A percentile compares a stretch with the other conserved stretches of the same genome.
Conservation (phyloP, 2,888 invertebrate species). For the Synergus japonicus region DNA sequence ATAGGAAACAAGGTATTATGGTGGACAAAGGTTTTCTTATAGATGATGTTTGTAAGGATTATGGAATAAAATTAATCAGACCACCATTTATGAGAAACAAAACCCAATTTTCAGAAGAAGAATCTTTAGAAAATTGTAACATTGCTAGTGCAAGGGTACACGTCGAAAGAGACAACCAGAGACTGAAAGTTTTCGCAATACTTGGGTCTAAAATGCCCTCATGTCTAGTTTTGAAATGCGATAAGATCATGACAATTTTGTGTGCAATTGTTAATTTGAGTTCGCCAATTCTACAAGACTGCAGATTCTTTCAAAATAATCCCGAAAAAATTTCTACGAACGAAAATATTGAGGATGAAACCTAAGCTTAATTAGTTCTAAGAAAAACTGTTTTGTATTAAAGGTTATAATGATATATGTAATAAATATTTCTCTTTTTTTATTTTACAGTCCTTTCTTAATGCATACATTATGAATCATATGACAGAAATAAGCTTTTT, state of each 20-base stretch:
- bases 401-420: neutral
- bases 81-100: conserved; percentile 20
- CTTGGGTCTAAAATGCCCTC: conserved; percentile 13
- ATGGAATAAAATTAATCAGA: conserved; percentile 40
- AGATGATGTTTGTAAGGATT: conserved; percentile 32
- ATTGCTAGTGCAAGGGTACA: conserved; percentile 40
- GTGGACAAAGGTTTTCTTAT: conserved; percentile 53
- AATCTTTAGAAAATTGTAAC: neutral
- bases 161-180: conserved; percentile 40
- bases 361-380: conserved; percentile 9
- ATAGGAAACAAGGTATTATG: conserved; percentile 42
- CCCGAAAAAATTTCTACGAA: neutral
- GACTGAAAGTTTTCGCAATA: conserved; percentile 37
- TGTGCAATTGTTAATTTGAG: conserved; percentile 42
- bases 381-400: neutral
- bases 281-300: conserved; percentile 36
- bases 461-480: conserved; percentile 17
- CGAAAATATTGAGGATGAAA: neutral
- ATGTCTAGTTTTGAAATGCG: conserved; percentile 3
- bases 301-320: conserved; percentile 41
- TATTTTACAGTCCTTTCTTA: conserved; percentile 12
- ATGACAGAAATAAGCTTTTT: conserved; percentile 22
- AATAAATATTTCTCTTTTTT: neutral
- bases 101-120: conserved; percentile 34
- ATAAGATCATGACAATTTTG: conserved; percentile 39